Base-by-base conservation (phyloP, 2,113 vertebrate species). In the Thryonomys swinderianus region DNA sequence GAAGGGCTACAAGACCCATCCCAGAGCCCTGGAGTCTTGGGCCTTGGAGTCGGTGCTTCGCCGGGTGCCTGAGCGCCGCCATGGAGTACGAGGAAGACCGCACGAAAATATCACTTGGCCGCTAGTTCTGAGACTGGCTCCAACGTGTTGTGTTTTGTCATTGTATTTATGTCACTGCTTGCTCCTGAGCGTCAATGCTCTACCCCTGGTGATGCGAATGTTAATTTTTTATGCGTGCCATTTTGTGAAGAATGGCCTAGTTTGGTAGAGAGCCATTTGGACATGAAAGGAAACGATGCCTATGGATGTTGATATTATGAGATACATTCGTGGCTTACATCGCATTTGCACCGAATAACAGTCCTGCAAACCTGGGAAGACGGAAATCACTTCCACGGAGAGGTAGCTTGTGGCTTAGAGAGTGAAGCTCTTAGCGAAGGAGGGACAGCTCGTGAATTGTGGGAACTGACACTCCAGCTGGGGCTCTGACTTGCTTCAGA, bases 181-280 rank as follows among this genome's bases (percentile, higher is more conserved):
- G 32, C n/a, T 57, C 51, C 78, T n/a, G 18, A 23, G 55, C 45
- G 48, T 93, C 25, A 0, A 13, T 7, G 61, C 32, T 64, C 51
- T 37, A 62, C 2, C 23, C 48, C 32, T 42, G 76, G 55, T n/a
- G 64, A 61, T 20, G 45, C 7, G 7, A 32, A 4, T 25, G 21
- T 20, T 85, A 7, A 30, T 71, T 82, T 86, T 62, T 59, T 30
- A 51, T 2, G 17, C 51, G 84, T 79, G 17, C 64, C 5, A 0
- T 78, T 91, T 88, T 57, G 59, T 82, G 40, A 85, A 64, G 89
- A 69, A 53, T 20, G 51, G 61, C 86, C 88, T 62, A 2, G 42
- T 88, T 87, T 61, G 42, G 79, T 32, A 23, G 64, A 84, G 57
- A 84, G 73, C 32, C 66, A 14, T 57, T 91, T 71, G 83, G 55